Percentiles rank a stretch among this genome's conserved stretches.
Conservation (phyloP, 2,888 invertebrate genomes). For the Anoncus sp. region DNA sequence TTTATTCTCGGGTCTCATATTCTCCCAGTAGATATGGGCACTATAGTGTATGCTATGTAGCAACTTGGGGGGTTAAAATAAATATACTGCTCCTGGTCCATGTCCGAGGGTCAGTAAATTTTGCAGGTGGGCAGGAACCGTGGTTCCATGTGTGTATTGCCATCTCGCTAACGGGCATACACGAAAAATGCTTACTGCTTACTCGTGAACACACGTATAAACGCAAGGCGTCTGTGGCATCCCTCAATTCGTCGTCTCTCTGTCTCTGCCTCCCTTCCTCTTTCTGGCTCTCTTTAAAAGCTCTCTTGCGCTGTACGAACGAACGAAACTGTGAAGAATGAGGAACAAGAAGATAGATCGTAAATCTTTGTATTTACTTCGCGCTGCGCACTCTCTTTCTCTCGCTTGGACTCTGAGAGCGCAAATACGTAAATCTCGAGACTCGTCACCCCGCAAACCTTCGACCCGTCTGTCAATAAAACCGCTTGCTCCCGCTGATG, state of each 20-base stretch:
- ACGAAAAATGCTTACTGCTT: constrained; percentile 23
- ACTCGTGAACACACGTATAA: constrained; percentile 24
- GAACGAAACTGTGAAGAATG: constrained; percentile 47
- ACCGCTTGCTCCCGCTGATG: constrained; percentile 10
- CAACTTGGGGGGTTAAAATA: constrained; percentile 65
- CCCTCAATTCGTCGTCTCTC: constrained; percentile 48
- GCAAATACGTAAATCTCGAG: constrained; percentile 69
- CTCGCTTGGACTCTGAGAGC: constrained; percentile 31
- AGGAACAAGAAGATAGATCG: constrained; percentile 66
- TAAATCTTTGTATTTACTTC: constrained; percentile 72
- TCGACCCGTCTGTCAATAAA: constrained; percentile 58
- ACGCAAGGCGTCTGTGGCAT: constrained; percentile 17
- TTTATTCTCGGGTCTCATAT: constrained; percentile 42
- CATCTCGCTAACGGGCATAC: constrained; percentile 25
- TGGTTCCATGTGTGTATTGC: constrained; percentile 4
- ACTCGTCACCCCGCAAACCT: constrained; percentile 53
- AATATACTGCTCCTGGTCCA: constrained; percentile 70
- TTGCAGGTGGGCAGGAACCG: constrained; percentile 70
- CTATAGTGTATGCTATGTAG: neutral
- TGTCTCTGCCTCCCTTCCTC: constrained; percentile 4
- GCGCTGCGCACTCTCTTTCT: constrained; percentile 50
- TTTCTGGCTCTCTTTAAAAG: constrained; percentile 12
- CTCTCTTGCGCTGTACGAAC: constrained; percentile 15
- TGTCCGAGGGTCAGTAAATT: constrained; percentile 72
- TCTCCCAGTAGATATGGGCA: constrained; percentile 18